Evolutionary conservation across 2,113 vertebrate species (phyloP), one percentile per base, ranked within the genome.

Genomic region (Chiloscyllium plagiosum): DNA sequence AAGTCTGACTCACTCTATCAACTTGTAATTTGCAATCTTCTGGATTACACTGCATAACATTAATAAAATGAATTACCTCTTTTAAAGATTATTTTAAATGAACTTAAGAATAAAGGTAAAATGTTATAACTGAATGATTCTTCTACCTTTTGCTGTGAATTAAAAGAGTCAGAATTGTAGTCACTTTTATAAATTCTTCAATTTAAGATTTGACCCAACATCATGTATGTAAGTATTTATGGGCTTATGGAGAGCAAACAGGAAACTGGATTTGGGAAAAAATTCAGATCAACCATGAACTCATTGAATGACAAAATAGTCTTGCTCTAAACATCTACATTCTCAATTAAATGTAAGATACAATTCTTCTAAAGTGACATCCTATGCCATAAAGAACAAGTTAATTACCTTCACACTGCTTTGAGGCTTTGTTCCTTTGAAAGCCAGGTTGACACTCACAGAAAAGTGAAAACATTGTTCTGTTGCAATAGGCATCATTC

Each of bases 401-500:
- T 29, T 70, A 76, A 8, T 95, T 98, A 99, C 99, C 99, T 99
- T 99, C 99, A 97, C 99, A 99, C 0, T 98, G 98, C 93, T 97
- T 98, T 12, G 97, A 98, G 96, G 97, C 98, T 93, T 97, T 97
- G 97, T 98, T 99, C 97, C 99, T 99, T 97, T 98, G 98, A 97
- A 99, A 99, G 96, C 99, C 99, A 96, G 98, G 96, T 96, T 98
- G 99, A 97, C 99, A 99, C 96, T 98, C 98, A 96, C 99, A 99
- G 96, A 98, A 96, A 47, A 98, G 97, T 97, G 98, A 98, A 96
- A 97, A 97, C 97, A 98, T 98, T 95, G 98, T 98, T 97, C 99
- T 98, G 98, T 99, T 99, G 97, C 99, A 99, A 96, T 98, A 97
- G 65, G 99, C 98, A 97, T 99, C 99, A 96, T 99, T 98, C 96